Evolutionary conservation across 2,888 invertebrate genomes (phyloP), one percentile per base, ranked within the genome.

Genomic region (Microplitis deprimator): DNA sequence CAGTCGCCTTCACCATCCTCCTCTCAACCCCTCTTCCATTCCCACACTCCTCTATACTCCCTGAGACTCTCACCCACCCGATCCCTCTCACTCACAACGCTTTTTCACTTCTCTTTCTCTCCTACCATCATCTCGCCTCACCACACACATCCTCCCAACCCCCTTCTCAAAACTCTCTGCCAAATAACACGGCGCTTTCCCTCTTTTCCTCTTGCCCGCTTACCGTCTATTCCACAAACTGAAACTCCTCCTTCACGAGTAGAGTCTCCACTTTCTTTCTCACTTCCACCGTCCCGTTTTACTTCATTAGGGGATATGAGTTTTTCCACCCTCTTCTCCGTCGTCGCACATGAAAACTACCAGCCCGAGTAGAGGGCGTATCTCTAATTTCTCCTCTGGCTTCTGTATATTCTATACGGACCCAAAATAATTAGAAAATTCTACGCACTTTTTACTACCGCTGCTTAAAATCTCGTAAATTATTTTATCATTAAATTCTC

Each of bases 301-400:
- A 84, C 86, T 86, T 86, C 85, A 85, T 86, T 85, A 86, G 83
- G 84, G 85, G 84, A 85, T 86, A 85, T 84, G 85, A 86, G 84
- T 85, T 85, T 84, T 82, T 85, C 84, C 83, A 83, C 82, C 83
- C 84, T 80, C 79, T 77, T 50, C 50, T 50, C 13, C 50, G 50
- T 50, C 77, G 74, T 78, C 79, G 62, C 69, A 74, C 76, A 73
- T 77, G 76, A 79, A 50, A 50, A 13, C 50, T 50, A 75, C 77
- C 69, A 70, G 78, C 77, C 76, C 50, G 50, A 50, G 76, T 81
- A 73, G 77, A 75, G 68, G 78, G 65, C 69, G 75, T 81, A 83
- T 82, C 81, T 74, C 80, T 50, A 50, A 50, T 50, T 50, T 50
- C 50, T 50, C 13, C 50, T 50, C 50, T 8, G 5, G 50, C 50